Evolutionary conservation across 2,888 invertebrate genomes (phyloP), one percentile per base, ranked within the genome.

Genomic region (Dynastes hyllus): DNA sequence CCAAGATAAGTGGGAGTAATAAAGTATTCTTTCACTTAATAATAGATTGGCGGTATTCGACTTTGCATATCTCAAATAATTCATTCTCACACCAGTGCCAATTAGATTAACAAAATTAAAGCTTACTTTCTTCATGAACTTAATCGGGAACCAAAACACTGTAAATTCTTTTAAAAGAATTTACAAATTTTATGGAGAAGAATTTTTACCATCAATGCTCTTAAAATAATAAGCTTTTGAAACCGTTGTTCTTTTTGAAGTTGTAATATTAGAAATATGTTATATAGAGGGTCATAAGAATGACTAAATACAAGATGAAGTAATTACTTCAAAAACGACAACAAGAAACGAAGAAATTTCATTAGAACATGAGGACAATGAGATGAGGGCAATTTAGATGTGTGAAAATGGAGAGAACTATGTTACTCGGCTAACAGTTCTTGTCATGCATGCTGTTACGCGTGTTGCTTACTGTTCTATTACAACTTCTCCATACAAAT

Each of bases 341-440:
- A 61, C 61, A 61, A 61, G 29, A n/a, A 50, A 50, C 13, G 16
- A 69, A 69, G 29, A 37, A 51, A 69, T 51, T 40, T 51, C 45
- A 69, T 69, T 69, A 69, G 22, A 50, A n/a, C 51, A 37, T 51
- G 69, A 61, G 16, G 40, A 73, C 73, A 61, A 73, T 73, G 13
- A 40, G 45, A 40, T 53, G 2, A 58, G 45, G 22, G 16, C 53
- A 61, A 73, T 27, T 40, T 40, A 61, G 27, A 61, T 73, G 40
- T 61, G 45, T 16, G 61, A 61, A 61, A 40, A 40, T 58, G 45
- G 16, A 45, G 16, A 61, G 73, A 73, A 61, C 61, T 73, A 61
- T 73, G 73, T 73, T 73, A 71, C 53, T 71, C 53, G 73, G 61
- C 58, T 73, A 73, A 73, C 61, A 73, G 61, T 73, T 73, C 73